phyloP scores from a whole-genome alignment of 2,113 vertebrate genomes.

The Onychorhynchus coronatus region DNA sequence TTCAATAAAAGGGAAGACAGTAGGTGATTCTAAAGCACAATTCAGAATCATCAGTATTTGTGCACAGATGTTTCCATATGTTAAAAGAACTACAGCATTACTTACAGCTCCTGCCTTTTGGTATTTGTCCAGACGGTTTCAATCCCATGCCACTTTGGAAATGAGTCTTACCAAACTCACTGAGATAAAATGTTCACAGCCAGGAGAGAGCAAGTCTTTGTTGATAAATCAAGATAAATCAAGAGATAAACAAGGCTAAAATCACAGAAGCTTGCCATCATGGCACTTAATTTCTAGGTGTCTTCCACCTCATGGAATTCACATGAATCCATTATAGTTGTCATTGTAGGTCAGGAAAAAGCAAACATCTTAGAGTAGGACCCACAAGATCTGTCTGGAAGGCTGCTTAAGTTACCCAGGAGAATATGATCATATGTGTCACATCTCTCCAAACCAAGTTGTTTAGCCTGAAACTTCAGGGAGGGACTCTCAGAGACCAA shows the following conservation, averaged over 20 bases:
- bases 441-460: background rate
- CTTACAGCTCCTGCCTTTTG: background rate
- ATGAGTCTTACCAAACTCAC: background rate
- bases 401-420: background rate
- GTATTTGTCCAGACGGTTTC: background rate
- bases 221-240: background rate
- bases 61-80: background rate
- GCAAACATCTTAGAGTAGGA: background rate
- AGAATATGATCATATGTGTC: background rate
- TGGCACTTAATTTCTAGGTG: background rate
- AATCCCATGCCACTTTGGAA: background rate
- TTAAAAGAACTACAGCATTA: background rate
- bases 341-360: background rate
- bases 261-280: background rate
- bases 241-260: background rate
- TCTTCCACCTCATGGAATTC: background rate
- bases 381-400: background rate
- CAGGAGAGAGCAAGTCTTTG: background rate
- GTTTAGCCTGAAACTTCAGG: background rate
- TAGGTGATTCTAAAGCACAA: background rate
- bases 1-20: background rate
- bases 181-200: background rate
- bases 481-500: background rate
- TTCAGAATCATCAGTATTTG: background rate
- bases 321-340: background rate